Base-by-base conservation (phyloP, 2,797 vertebrate species). In the Sebastes diaconus region DNA sequence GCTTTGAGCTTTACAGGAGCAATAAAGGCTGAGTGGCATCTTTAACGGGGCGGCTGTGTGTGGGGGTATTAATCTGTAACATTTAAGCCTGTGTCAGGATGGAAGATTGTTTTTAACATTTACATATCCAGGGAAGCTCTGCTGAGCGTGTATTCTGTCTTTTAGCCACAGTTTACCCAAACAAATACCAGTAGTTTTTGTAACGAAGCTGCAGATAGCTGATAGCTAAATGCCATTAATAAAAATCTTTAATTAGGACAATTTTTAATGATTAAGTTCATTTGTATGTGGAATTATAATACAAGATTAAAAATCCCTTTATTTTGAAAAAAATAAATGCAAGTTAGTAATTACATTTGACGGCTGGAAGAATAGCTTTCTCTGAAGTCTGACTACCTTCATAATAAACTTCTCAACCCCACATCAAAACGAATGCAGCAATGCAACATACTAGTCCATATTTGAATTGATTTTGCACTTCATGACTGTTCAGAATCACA, bases 11-110 rank as follows among this genome's bases (percentile, higher is more conserved):
- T 92, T 88, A 93, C 78, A 88, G 80, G 80, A 80, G 77, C 84
- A 87, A 91, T 93, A 92, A 93, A 93, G 81, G 82, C 85, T 80
- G 91, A 91, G 89, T 88, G 84, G 84, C 90, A 90, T 83, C 82
- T 93, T 92, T 93, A 90, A 87, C 58, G 2, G 79, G 77, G 73
- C 77, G 82, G 73, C 82, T 90, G 87, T 86, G 88, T 76, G 78
- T 27, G 72, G 65, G 57, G 67, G 61, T 88, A 87, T 92, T 91
- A 88, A 92, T 92, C 91, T 80, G 85, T 67, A 85, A 87, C 84
- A 82, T 87, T 89, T 90, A 88, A 83, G 73, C 64, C 27, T 50
- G 58, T 81, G 83, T 93, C 70, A 85, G 73, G 80, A 84, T 39
- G 42, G 77, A 80, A 59, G 78, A 79, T 64, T 36, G 73, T 87